A percentile compares a stretch with the other conserved stretches of the same genome.
These are phyloP conservation scores for Episyrphus balteatus DNA, from an alignment of 1,140 invertebrate species.

Conservation along the genomic window DNA sequence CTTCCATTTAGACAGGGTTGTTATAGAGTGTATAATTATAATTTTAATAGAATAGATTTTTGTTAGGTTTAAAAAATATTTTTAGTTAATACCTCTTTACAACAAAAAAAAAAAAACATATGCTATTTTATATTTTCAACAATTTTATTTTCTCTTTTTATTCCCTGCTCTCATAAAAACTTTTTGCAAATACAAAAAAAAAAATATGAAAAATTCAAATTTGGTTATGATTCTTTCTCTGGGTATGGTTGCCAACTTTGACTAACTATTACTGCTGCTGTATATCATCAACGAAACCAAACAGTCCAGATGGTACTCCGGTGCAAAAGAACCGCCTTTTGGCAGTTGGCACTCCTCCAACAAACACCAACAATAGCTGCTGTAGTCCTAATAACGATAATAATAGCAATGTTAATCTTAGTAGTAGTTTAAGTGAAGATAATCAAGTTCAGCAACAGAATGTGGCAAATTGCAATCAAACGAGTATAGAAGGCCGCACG, in stretches of 20 bases:
- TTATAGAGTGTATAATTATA: too few relatives aligned
- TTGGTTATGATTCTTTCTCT: too few relatives aligned
- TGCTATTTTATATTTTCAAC: neutral
- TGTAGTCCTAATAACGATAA: constrained; percentile 18
- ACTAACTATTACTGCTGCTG: neutral
- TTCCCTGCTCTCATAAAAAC: neutral
- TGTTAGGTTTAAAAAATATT: too few relatives aligned
- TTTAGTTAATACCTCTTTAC: neutral
- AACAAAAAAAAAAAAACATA: neutral
- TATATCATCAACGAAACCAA: neutral
- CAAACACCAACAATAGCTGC: constrained; percentile 6
- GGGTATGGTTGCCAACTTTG: too few relatives aligned
- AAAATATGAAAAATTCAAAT: too few relatives aligned
- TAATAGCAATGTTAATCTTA: neutral
- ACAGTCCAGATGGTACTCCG: constrained; percentile 1
- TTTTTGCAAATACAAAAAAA: neutral
- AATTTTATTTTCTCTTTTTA: neutral
- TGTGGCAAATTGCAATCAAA: constrained; percentile 21
- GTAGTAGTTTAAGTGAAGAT: neutral
- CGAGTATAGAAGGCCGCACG: constrained; percentile 24
- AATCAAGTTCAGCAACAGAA: neutral
- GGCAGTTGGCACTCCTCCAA: too few relatives aligned
- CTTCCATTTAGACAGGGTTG: too few relatives aligned
- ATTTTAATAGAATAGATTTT: too few relatives aligned
- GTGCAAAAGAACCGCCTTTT: too few relatives aligned